phyloP scores from a whole-genome alignment of 2,888 invertebrate genomes.

The Oxyteleia sp. region DNA sequence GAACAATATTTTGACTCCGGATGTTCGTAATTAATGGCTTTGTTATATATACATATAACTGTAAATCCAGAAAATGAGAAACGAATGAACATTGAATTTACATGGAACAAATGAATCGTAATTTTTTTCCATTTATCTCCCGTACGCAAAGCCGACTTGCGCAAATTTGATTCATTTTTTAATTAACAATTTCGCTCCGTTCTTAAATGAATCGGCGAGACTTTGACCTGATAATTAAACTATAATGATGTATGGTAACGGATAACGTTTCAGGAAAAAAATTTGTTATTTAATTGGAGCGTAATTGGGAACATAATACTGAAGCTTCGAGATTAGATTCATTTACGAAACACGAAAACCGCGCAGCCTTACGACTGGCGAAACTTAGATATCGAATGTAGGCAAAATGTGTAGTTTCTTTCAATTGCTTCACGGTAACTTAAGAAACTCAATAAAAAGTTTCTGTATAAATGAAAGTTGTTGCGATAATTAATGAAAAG shows the following conservation, averaged over 20 bases:
- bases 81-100: too few relatives aligned
- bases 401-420: not conserved
- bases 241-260: conserved; percentile 63
- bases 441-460: too few relatives aligned
- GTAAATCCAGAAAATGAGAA: too few relatives aligned
- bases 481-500: too few relatives aligned
- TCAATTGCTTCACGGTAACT: not conserved
- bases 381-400: conserved; percentile 28
- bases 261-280: conserved; percentile 31
- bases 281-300: conserved; percentile 57
- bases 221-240: conserved; percentile 37
- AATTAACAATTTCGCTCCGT: conserved; percentile 21
- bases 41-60: too few relatives aligned
- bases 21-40: too few relatives aligned
- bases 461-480: too few relatives aligned
- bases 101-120: too few relatives aligned
- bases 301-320: conserved; percentile 71
- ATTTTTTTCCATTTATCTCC: too few relatives aligned
- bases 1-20: too few relatives aligned
- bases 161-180: not conserved
- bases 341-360: conserved; percentile 47
- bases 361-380: conserved; percentile 30
- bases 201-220: not conserved
- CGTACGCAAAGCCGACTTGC: too few relatives aligned
- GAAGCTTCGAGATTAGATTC: conserved; percentile 49